Evolutionary conservation across 2,113 vertebrate genomes (phyloP), one percentile per base, ranked within the genome.

Genomic region (Chlorodrepanis virens): DNA sequence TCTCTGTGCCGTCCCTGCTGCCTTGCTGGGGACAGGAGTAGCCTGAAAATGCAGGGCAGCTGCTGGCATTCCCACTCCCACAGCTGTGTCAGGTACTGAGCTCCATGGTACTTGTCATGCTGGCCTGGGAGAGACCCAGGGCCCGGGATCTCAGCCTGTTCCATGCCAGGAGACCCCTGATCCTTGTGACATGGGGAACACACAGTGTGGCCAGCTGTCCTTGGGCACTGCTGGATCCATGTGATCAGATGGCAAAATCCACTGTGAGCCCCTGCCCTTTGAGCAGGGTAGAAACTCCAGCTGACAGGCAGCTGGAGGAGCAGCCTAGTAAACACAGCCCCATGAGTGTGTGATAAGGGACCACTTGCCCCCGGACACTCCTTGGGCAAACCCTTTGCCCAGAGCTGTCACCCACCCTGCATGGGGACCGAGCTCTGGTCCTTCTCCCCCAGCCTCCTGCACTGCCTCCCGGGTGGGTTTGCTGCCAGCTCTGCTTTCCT

Each of bases 381-480:
- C 79, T 18, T 22, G 45, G 71, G 42, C 68, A 91, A 60, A 53
- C 28, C 45, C 56, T 93, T 90, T 78, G 63, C 45, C 83, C 68
- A 21, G 37, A 49, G 75, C 59, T 53, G 47, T 21, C 35, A 5
- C 33, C 27, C 40, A 9, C 22, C 12, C 29, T n/a, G 68, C 33
- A 2, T 0, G 47, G 50, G 3, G 15, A 59, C 47, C 0, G 0
- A 6, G 67, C 37, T 28, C 42, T 1, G 1, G 27, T 11, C 61
- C 47, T 42, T 57, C 28, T 47, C 27, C 45, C 45, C n/a, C 14
- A 5, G 40, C 33, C 67, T 70, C 61, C 45, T 22, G 64, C 0
- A 0, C 64, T 60, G 28, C 52, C 47, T 57, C 59, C 64, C 1
- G 1, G 14, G 31, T 3, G 1, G 14, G 16, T 9, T 21, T 54